Conservation (phyloP, 2,113 vertebrate species). For the Mionectes macconnelli region DNA sequence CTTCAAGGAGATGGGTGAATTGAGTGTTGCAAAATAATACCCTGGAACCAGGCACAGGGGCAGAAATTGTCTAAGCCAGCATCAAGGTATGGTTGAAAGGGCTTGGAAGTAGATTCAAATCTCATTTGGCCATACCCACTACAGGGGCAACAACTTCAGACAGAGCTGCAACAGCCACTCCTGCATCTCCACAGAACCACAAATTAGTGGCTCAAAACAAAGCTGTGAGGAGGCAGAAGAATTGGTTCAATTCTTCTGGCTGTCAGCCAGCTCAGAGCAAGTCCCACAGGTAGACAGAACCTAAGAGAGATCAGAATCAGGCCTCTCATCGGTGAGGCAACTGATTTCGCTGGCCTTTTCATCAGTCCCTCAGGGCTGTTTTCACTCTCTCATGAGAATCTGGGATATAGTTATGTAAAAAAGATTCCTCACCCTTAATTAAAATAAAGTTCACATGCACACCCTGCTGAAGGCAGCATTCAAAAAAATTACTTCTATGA, state of each 20-base stretch:
- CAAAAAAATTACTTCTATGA: neutral
- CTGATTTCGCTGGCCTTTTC: neutral
- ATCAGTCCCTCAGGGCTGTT: conserved; percentile 11
- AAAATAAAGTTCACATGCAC: conserved; percentile 61
- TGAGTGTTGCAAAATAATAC: neutral
- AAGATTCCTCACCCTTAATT: conserved; percentile 52
- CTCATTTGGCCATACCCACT: neutral
- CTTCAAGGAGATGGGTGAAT: neutral
- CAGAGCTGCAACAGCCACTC: neutral
- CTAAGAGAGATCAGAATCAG: neutral
- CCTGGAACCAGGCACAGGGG: accelerated
- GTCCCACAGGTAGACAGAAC: neutral
- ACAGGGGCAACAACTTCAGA: neutral
- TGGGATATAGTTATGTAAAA: conserved; percentile 41
- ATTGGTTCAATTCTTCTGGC: neutral
- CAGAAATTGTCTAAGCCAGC: neutral
- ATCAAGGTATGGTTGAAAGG: neutral
- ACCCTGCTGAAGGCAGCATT: conserved; percentile 36
- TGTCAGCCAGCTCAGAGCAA: neutral
- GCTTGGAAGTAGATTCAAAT: neutral
- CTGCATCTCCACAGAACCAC: neutral
- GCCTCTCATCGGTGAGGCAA: neutral
- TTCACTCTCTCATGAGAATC: conserved; percentile 51
- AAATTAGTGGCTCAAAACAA: neutral
- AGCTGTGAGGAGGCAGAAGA: neutral